Conservation (phyloP, 2,888 invertebrate species). For the Ochropleura leucogaster region DNA sequence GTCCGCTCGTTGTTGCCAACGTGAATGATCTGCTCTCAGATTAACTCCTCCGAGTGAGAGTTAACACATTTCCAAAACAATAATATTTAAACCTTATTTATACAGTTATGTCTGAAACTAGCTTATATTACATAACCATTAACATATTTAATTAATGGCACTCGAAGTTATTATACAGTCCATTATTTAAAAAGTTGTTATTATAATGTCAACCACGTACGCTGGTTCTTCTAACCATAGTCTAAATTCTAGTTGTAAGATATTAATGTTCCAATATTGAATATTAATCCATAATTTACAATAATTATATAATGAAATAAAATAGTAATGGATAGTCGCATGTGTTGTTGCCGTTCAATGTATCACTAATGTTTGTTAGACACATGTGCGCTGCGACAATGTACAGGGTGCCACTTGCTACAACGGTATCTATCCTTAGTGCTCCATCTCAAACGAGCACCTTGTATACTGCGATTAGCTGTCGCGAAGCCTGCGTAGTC, state of each 20-base stretch:
- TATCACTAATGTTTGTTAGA: slow-evolving; percentile 37
- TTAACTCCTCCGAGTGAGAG: slow-evolving; percentile 2
- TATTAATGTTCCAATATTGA: slow-evolving; percentile 32
- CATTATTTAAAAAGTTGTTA: slow-evolving; percentile 19
- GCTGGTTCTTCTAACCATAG: slow-evolving; percentile 23
- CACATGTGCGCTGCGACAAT: slow-evolving; percentile 4
- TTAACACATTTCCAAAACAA: slow-evolving; percentile 1
- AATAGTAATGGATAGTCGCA: slow-evolving; percentile 13
- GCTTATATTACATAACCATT: slow-evolving; percentile 13
- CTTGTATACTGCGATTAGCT: background rate
- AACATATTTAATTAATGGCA: slow-evolving; percentile 37
- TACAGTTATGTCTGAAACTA: slow-evolving; percentile 26
- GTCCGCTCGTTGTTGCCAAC: background rate
- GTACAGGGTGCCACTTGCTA: slow-evolving; percentile 5
- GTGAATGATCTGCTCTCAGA: slow-evolving; percentile 16
- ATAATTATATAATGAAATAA: slow-evolving; percentile 23
- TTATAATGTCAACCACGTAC: slow-evolving; percentile 9
- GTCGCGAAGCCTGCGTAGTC: slow-evolving; percentile 38
- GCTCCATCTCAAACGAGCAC: background rate
- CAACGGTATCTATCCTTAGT: background rate
- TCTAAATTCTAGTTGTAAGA: slow-evolving; percentile 46
- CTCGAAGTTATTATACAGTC: slow-evolving; percentile 14
- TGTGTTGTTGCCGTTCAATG: slow-evolving; percentile 24
- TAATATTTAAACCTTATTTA: slow-evolving; percentile 4
- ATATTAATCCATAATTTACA: slow-evolving; percentile 18